Conservation (phyloP, 2,888 invertebrate species). For the Axea sp. region DNA sequence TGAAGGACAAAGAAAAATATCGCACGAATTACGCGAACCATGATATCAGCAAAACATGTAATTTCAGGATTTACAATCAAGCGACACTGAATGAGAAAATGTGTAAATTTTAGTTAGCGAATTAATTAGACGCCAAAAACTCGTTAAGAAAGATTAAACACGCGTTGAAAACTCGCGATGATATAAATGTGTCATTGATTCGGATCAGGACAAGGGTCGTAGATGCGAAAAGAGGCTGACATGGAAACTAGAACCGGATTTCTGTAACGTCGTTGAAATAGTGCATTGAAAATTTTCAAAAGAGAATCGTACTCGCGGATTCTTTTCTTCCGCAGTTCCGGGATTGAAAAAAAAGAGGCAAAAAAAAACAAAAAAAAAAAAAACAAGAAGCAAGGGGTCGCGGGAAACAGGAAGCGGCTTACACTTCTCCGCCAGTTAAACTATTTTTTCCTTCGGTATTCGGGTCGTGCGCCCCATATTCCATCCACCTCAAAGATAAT, state of each 20-base stretch:
- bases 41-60: neutral
- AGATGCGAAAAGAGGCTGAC: constrained; percentile 24
- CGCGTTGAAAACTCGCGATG: constrained; percentile 19
- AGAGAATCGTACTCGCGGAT: constrained; percentile 45
- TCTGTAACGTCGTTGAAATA: constrained; percentile 41
- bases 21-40: no score
- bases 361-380: neutral
- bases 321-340: constrained; percentile 46
- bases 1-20: no score
- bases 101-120: constrained; percentile 34
- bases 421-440: constrained; percentile 34
- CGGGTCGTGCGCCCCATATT: constrained; percentile 61
- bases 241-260: constrained; percentile 46
- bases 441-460: constrained; percentile 57
- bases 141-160: constrained; percentile 42
- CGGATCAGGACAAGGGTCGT: constrained; percentile 37
- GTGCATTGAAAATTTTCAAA: constrained; percentile 49
- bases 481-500: constrained; percentile 67
- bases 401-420: constrained; percentile 41
- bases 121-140: constrained; percentile 54
- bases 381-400: neutral
- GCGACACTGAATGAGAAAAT: constrained; percentile 1
- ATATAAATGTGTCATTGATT: constrained; percentile 58
- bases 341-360: constrained; percentile 23
- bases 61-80: neutral